Conservation (phyloP, 1,140 invertebrate genomes). For the Paraescarpia echinospica region DNA sequence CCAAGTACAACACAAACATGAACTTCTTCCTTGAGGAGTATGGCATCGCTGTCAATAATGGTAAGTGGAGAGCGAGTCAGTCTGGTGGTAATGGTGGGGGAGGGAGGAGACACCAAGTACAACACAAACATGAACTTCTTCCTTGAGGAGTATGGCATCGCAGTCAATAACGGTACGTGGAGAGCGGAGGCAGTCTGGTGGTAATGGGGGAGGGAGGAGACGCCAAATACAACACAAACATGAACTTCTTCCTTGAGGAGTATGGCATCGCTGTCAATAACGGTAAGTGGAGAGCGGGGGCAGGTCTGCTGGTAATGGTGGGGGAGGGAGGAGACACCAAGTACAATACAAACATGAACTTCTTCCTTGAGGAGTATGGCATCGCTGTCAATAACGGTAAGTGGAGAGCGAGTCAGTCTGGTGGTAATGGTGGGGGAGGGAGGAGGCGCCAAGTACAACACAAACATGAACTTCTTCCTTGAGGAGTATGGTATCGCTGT, state of each 20-base stretch:
- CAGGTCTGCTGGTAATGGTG: conserved; percentile 79
- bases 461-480: conserved; percentile 94
- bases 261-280: conserved; percentile 94
- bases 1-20: conserved; percentile 87
- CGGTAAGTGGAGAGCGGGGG: conserved; percentile 80
- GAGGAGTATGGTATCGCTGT: conserved; percentile 95
- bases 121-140: conserved; percentile 97
- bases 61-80: conserved; percentile 76
- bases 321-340: conserved; percentile 88
- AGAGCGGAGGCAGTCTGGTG: conserved; percentile 81
- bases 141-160: conserved; percentile 92
- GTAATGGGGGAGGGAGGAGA: conserved; percentile 89
- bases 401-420: conserved; percentile 74
- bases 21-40: conserved; percentile 96
- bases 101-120: conserved; percentile 85
- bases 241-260: conserved; percentile 95
- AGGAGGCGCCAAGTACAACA: conserved; percentile 83
- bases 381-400: conserved; percentile 92
- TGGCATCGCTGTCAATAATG: conserved; percentile 93
- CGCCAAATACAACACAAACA: conserved; percentile 84
- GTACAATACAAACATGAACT: conserved; percentile 93
- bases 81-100: conserved; percentile 81
- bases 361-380: conserved; percentile 93
- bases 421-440: conserved; percentile 88
- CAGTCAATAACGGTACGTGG: conserved; percentile 86